Evolutionary conservation across 2,888 invertebrate genomes (phyloP).

Genomic region (Zygothrica quintamaculata): DNA sequence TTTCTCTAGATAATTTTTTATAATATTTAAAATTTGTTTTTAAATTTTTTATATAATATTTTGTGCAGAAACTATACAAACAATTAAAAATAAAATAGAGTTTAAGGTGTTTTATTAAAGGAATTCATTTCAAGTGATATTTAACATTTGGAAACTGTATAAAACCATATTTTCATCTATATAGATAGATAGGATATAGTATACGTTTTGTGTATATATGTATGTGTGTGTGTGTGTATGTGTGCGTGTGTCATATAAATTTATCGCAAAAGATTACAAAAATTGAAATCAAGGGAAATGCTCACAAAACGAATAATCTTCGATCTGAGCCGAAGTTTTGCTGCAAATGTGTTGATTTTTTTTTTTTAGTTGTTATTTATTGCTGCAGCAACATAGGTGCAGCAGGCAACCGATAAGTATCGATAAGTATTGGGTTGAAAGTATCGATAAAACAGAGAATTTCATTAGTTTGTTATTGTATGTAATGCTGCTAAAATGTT

Average conservation of each 20-base stretch:
- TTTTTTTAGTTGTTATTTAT: not conserved
- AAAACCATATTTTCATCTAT: slow-evolving; percentile 20
- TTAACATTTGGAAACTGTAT: slow-evolving; percentile 14
- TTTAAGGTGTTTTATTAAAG: slow-evolving; percentile 42
- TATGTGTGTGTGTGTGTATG: slow-evolving; percentile 19
- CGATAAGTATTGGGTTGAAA: slow-evolving; percentile 13
- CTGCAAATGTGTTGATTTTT: slow-evolving; percentile 28
- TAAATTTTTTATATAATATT: slow-evolving; percentile 17
- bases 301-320: slow-evolving; percentile 52
- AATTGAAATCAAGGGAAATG: slow-evolving; percentile 61
- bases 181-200: slow-evolving; percentile 6
- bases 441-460: slow-evolving; percentile 19
- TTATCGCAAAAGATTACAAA: slow-evolving; percentile 74
- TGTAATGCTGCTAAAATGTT: slow-evolving; percentile 62
- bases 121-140: slow-evolving; percentile 32
- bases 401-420: slow-evolving; percentile 20
- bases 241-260: slow-evolving; percentile 51
- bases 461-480: not conserved
- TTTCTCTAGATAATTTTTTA: slow-evolving; percentile 8
- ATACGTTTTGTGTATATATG: slow-evolving; percentile 7
- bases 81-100: not conserved
- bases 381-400: slow-evolving; percentile 33
- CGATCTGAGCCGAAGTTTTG: slow-evolving; percentile 38
- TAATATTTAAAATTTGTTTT: slow-evolving; percentile 1
- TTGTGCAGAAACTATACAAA: slow-evolving; percentile 48